Percentiles rank a stretch among this genome's conserved stretches.
phyloP scores from a whole-genome alignment of 2,888 invertebrate species.

The Xestia c-nigrum region DNA sequence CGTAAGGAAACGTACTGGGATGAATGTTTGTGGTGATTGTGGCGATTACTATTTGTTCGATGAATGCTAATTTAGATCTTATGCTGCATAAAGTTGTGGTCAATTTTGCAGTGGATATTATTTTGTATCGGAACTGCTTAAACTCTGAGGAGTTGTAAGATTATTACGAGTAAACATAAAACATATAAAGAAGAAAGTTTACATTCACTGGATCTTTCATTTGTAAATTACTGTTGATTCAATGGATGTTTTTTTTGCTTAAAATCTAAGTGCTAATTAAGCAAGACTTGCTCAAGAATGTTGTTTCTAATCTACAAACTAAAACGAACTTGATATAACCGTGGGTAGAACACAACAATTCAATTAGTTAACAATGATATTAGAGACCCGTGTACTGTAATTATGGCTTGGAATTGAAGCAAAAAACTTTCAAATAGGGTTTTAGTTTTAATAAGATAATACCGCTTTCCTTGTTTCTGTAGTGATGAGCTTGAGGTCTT shows the following conservation, averaged over 20 bases:
- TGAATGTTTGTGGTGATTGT: not conserved
- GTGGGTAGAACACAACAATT: conserved; percentile 40
- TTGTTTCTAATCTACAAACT: conserved; percentile 16
- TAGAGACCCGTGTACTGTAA: conserved; percentile 17
- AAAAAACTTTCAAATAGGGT: not conserved
- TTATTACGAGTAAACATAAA: not conserved
- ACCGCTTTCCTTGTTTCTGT: too few relatives aligned
- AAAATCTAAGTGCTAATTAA: conserved; percentile 3
- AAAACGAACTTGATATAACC: conserved; percentile 21
- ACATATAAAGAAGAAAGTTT: not conserved
- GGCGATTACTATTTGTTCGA: not conserved
- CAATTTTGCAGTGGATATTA: not conserved
- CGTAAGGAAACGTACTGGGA: conserved; percentile 2
- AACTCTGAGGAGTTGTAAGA: not conserved
- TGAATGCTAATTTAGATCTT: not conserved
- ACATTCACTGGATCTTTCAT: not conserved
- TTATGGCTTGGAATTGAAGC: not conserved
- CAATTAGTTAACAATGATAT: conserved; percentile 39
- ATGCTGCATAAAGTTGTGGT: not conserved
- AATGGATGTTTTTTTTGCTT: not conserved
- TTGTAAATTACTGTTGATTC: not conserved
- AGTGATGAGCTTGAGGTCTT: not conserved
- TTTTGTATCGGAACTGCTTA: not conserved
- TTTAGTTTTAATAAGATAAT: not conserved
- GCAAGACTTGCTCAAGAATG: not conserved